Evolutionary conservation across 1,140 invertebrate species (phyloP).

Genomic region (Dufourea novaeangliae): DNA sequence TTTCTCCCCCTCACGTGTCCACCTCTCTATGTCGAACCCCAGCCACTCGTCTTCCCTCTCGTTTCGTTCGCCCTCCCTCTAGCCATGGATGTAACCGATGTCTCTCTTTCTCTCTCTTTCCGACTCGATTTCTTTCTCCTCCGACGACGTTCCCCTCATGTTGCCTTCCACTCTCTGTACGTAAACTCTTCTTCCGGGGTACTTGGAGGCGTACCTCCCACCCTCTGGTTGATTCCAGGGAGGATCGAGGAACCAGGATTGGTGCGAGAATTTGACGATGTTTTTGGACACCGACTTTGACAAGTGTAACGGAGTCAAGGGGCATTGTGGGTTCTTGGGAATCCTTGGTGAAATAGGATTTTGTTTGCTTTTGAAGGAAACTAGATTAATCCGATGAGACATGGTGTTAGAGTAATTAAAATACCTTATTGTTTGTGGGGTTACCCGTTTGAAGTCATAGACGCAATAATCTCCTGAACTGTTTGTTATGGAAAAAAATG

Average conservation of each 20-base stretch:
- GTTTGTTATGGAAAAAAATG: no score
- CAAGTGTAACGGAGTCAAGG: background rate
- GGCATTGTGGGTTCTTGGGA: background rate
- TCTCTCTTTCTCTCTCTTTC: conserved; percentile 41
- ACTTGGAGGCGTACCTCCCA: background rate
- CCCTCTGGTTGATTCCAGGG: background rate
- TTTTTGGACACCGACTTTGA: conserved; percentile 3
- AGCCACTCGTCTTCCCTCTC: conserved; percentile 6
- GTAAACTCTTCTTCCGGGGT: conserved; percentile 37
- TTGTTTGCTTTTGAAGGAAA: no score
- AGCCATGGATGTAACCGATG: conserved; percentile 32
- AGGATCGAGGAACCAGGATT: background rate
- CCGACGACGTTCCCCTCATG: conserved; percentile 4
- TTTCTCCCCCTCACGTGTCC: background rate
- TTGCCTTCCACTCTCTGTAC: background rate
- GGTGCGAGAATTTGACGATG: background rate
- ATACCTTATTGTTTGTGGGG: no score
- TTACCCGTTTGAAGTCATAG: no score
- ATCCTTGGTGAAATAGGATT: background rate
- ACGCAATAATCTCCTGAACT: no score
- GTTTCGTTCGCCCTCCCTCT: background rate
- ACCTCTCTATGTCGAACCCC: background rate
- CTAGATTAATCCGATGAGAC: no score
- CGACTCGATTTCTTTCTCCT: conserved; percentile 30
- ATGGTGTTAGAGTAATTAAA: no score